phyloP scores from a whole-genome alignment of 2,888 invertebrate species.

The Dermolepida albohirtum region DNA sequence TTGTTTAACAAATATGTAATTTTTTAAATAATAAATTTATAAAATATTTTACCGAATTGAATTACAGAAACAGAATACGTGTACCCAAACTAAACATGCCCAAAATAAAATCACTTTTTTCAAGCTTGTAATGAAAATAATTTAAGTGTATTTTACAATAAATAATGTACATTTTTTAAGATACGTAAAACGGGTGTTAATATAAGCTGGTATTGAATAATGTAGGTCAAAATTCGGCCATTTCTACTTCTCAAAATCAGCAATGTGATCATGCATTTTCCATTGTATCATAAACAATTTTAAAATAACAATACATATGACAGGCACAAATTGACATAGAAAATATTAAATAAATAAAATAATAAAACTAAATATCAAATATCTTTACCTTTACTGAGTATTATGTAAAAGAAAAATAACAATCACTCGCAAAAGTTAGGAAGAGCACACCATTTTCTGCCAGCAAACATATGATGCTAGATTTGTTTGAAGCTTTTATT shows the following conservation, averaged over 20 bases:
- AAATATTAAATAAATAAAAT: constrained; percentile 39
- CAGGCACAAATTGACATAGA: constrained; percentile 31
- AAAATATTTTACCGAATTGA: constrained; percentile 50
- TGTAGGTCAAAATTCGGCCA: constrained; percentile 68
- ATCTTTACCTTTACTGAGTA: constrained; percentile 58
- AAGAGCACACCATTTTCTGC: constrained; percentile 64
- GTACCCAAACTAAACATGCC: constrained; percentile 46
- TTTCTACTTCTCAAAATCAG: constrained; percentile 60
- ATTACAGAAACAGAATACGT: constrained; percentile 52
- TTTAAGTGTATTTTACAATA: constrained; percentile 2
- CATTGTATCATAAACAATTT: constrained; percentile 41
- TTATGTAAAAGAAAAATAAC: constrained; percentile 54
- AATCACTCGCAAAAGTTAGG: constrained; percentile 51
- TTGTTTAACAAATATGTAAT: no score
- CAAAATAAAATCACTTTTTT: constrained; percentile 22
- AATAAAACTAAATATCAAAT: constrained; percentile 46
- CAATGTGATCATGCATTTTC: constrained; percentile 63
- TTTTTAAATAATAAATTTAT: neutral
- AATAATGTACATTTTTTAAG: constrained; percentile 7
- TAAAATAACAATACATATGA: constrained; percentile 42
- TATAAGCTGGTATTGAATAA: constrained; percentile 55
- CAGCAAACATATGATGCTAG: constrained; percentile 65
- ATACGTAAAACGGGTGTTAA: constrained; percentile 30
- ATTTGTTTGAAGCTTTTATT: constrained; percentile 52
- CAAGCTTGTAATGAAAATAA: constrained; percentile 17